Evolutionary conservation across 2,113 vertebrate genomes (phyloP).

Genomic region (Lepidothrix coronata): DNA sequence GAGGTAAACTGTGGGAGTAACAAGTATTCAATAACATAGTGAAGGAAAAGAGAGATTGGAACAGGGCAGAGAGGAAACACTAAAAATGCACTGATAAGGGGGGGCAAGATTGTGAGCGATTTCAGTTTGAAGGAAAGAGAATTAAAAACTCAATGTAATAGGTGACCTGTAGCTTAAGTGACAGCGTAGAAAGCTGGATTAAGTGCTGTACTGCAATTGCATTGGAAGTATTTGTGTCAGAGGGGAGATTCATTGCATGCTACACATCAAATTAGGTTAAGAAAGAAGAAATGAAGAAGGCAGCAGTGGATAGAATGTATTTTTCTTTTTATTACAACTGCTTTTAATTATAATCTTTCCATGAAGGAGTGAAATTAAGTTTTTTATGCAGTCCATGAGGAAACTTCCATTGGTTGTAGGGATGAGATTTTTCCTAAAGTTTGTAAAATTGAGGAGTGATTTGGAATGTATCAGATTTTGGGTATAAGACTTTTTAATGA

Average conservation of each 20-base stretch:
- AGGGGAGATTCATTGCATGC: background rate
- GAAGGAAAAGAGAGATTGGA: background rate
- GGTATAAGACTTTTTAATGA: background rate
- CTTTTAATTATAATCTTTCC: background rate
- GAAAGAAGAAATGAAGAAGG: background rate
- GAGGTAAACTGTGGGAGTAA: background rate
- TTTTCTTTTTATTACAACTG: background rate
- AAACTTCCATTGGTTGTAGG: background rate
- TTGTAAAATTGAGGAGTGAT: background rate
- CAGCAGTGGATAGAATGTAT: background rate
- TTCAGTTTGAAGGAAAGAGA: background rate
- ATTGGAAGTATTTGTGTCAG: background rate
- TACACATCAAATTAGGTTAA: background rate
- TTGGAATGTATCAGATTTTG: background rate
- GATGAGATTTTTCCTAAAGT: background rate
- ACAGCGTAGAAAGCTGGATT: background rate
- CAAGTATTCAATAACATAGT: background rate
- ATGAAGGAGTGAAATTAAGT: background rate
- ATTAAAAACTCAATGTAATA: background rate
- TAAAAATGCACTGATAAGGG: background rate
- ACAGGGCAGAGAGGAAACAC: background rate
- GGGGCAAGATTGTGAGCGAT: background rate
- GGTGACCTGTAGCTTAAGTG: background rate
- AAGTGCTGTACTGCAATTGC: background rate
- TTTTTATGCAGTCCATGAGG: background rate